A percentile compares a stretch with the other conserved stretches of the same genome.
Conservation (phyloP, 2,888 invertebrate genomes). For the Temnothorax rugatulus region DNA sequence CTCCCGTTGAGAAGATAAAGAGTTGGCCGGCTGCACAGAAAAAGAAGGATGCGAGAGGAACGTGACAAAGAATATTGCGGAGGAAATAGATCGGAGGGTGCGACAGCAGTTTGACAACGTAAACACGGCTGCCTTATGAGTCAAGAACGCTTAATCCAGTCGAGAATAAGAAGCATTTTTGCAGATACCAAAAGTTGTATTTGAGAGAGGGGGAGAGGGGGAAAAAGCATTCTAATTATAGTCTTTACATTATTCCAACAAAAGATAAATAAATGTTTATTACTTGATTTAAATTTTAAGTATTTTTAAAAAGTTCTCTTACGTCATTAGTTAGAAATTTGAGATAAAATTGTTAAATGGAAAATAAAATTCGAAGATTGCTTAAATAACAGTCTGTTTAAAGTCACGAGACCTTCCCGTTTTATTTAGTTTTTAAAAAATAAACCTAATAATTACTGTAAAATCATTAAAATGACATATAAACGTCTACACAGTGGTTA, state of each 20-base stretch:
- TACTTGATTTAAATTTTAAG: not conserved
- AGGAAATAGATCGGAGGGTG: slow-evolving; percentile 28
- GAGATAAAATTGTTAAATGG: not conserved
- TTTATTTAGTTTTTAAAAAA: not conserved
- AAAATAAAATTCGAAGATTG: not conserved
- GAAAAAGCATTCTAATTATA: not conserved
- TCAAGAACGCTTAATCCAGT: slow-evolving; percentile 16
- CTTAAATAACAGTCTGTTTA: not conserved
- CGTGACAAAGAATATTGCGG: slow-evolving; percentile 13
- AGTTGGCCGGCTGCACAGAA: slow-evolving; percentile 15
- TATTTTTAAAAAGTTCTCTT: not conserved
- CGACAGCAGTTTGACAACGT: slow-evolving; percentile 6
- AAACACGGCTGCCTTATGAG: slow-evolving; percentile 10
- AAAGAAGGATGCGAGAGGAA: not conserved
- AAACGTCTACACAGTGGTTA: not conserved
- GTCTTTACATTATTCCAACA: not conserved
- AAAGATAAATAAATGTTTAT: not conserved
- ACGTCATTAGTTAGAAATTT: not conserved
- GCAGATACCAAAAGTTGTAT: not conserved
- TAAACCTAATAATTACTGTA: not conserved
- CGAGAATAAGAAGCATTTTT: not conserved
- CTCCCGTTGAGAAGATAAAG: slow-evolving; percentile 65
- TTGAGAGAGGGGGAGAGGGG: not conserved
- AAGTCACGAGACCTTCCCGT: not conserved
- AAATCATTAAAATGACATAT: not conserved